These are phyloP conservation scores for Megalopta genalis DNA, from an alignment of 1,140 invertebrate species.

Conservation along the genomic window DNA sequence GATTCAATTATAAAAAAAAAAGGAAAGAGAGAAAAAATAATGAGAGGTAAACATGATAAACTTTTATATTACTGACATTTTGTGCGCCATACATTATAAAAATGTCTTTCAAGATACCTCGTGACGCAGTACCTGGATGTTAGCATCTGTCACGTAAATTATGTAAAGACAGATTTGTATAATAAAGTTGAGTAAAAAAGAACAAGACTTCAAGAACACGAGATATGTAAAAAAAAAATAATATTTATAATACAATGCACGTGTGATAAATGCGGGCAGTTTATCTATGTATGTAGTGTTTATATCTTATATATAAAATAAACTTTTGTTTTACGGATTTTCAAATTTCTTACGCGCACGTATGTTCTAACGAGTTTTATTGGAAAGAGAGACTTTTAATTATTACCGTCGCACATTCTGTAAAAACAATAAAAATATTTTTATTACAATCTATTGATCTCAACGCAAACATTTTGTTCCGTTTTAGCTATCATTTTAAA, in stretches of 20 bases:
- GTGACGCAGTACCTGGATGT: constrained; percentile 53
- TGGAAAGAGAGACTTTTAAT: constrained; percentile 2
- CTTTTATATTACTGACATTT: constrained; percentile 36
- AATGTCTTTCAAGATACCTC: constrained; percentile 58
- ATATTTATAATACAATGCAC: constrained; percentile 58
- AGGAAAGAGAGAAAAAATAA: neutral
- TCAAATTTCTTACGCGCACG: constrained; percentile 30
- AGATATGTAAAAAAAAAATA: constrained; percentile 47
- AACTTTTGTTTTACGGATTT: constrained; percentile 27
- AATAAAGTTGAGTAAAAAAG: constrained; percentile 49
- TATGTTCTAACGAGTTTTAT: constrained; percentile 21
- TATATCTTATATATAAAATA: constrained; percentile 54
- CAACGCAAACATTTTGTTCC: neutral
- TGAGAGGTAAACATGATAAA: neutral
- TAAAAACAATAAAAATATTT: constrained; percentile 21
- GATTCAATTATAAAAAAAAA: constrained; percentile 18
- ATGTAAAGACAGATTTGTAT: constrained; percentile 46
- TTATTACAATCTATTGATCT: neutral
- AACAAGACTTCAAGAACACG: constrained; percentile 37
- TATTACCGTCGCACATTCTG: constrained; percentile 26
- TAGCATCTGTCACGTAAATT: constrained; percentile 51
- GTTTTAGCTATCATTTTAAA: too few species aligned
- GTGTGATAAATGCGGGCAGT: constrained; percentile 49
- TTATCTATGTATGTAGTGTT: constrained; percentile 50
- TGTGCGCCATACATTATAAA: constrained; percentile 38